A percentile compares a stretch with the other conserved stretches of the same genome.
These are phyloP conservation scores for Dicrurus megarhynchus DNA, from an alignment of 2,113 vertebrate species.

Conservation along the genomic window DNA sequence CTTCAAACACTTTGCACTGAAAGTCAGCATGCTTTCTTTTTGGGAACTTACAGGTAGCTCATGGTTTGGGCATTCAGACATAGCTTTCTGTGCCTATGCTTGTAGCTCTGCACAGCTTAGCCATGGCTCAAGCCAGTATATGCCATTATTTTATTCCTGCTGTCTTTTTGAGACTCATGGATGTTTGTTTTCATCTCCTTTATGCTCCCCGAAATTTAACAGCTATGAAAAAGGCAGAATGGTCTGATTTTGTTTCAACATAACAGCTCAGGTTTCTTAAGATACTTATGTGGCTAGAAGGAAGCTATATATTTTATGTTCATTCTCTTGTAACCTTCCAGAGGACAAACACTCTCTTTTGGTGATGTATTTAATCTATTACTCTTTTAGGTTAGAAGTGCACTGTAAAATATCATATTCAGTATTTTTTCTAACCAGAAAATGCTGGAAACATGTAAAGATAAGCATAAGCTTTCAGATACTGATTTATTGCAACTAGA, in stretches of 20 bases:
- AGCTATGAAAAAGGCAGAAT: neutral
- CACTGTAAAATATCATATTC: neutral
- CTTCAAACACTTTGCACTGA: neutral
- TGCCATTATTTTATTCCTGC: neutral
- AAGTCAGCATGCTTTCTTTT: neutral
- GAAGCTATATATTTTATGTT: neutral
- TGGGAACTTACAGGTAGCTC: neutral
- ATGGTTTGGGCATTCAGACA: neutral
- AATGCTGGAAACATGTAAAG: neutral
- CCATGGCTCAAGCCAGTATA: neutral
- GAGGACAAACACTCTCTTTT: neutral
- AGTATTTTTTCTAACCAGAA: neutral
- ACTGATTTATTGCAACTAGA: neutral
- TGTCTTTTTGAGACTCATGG: neutral
- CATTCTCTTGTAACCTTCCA: neutral
- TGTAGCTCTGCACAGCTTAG: neutral
- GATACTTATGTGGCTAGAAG: neutral
- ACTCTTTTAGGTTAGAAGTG: neutral
- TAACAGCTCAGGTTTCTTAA: neutral
- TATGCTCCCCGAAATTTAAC: neutral
- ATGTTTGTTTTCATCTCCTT: neutral
- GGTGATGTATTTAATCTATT: neutral
- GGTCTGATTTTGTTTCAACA: neutral
- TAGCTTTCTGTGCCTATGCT: rapidly evolving
- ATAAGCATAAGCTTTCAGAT: neutral